phyloP scores from a whole-genome alignment of 2,888 invertebrate genomes.

The Hemistola chrysoprasaria region DNA sequence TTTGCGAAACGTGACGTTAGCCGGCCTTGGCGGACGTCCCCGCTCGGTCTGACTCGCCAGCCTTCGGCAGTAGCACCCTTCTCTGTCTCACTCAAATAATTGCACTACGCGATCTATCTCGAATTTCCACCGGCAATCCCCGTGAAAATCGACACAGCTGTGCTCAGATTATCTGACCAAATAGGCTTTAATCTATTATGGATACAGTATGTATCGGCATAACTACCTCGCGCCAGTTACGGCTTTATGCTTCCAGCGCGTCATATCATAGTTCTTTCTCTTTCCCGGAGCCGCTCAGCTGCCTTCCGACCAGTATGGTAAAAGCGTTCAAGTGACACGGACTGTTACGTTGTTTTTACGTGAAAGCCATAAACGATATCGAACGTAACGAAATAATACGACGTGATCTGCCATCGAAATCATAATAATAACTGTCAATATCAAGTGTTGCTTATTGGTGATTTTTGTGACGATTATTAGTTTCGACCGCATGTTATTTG shows the following conservation, averaged over 20 bases:
- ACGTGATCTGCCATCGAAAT: slow-evolving; percentile 46
- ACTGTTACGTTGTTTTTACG: slow-evolving; percentile 52
- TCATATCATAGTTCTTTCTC: slow-evolving; percentile 73
- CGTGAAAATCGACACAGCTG: slow-evolving; percentile 75
- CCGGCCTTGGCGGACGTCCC: slow-evolving; percentile 74
- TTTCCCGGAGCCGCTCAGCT: slow-evolving; percentile 69
- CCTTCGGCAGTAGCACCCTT: slow-evolving; percentile 46
- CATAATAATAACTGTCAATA: slow-evolving; percentile 37
- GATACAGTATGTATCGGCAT: slow-evolving; percentile 40
- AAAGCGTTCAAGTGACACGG: slow-evolving; percentile 60
- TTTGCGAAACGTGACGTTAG: slow-evolving; percentile 72
- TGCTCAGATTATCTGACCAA: slow-evolving; percentile 37
- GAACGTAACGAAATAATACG: slow-evolving; percentile 58
- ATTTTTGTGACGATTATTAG: slow-evolving; percentile 29
- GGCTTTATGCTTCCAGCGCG: slow-evolving; percentile 47
- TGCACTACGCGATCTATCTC: slow-evolving; percentile 57
- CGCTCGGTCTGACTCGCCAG: slow-evolving; percentile 57
- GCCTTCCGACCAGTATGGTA: slow-evolving; percentile 71
- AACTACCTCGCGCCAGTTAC: slow-evolving; percentile 36
- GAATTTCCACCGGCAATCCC: slow-evolving; percentile 70
- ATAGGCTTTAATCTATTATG: slow-evolving; percentile 45
- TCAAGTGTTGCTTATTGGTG: slow-evolving; percentile 32
- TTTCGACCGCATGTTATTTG: slow-evolving; percentile 25
- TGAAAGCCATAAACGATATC: slow-evolving; percentile 47
- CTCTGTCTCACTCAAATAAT: slow-evolving; percentile 69